Evolutionary conservation across 1,140 invertebrate species (phyloP).

Genomic region (Lanistes nyassanus): DNA sequence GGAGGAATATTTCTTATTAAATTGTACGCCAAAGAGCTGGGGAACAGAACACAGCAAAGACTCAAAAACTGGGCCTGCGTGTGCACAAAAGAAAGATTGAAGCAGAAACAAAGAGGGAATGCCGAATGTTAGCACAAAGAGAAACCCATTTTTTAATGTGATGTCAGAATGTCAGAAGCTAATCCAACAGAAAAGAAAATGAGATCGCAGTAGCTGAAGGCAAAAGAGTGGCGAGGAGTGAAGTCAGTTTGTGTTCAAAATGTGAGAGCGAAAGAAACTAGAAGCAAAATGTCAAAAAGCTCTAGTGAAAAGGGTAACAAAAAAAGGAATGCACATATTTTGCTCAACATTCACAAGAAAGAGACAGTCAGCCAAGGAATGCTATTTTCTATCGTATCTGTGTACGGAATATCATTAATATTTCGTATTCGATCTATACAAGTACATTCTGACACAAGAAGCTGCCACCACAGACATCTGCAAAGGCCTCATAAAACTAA

Average conservation of each 20-base stretch:
- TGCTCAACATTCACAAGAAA: no score
- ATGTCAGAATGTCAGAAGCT: background rate
- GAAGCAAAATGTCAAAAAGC: conserved; percentile 16
- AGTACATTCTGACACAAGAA: no score
- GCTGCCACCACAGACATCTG: no score
- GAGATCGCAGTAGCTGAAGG: background rate
- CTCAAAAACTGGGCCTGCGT: background rate
- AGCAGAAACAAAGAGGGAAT: background rate
- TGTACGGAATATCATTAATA: no score
- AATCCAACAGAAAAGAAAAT: background rate
- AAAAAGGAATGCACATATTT: no score
- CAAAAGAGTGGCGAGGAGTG: background rate
- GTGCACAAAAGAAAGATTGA: background rate
- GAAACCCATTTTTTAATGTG: background rate
- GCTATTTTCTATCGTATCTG: no score
- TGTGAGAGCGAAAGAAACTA: conserved; percentile 31
- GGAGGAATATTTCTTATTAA: no score
- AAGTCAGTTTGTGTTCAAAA: conserved; percentile 28
- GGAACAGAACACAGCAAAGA: background rate
- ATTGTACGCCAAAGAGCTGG: background rate
- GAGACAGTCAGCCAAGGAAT: no score
- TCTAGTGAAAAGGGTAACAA: conserved; percentile 18
- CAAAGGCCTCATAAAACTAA: no score
- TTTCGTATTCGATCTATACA: no score
- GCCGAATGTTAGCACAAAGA: background rate